A percentile compares a stretch with the other conserved stretches of the same genome.
Evolutionary conservation across 2,888 invertebrate genomes (phyloP).

Genomic region (Clivina fossor): DNA sequence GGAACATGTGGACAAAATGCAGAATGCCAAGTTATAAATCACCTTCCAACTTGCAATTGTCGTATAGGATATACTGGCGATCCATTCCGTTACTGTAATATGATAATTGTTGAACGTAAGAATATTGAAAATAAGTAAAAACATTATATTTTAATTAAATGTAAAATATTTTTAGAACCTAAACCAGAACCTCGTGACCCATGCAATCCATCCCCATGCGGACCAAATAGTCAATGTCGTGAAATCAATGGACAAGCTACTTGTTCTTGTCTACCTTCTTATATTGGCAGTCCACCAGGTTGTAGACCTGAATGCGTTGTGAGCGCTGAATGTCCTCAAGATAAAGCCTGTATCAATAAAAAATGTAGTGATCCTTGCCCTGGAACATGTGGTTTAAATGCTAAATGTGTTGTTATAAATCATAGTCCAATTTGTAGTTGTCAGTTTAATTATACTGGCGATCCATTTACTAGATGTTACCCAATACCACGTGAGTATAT

Average conservation of each 20-base stretch:
- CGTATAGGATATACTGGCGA: conserved; percentile 58
- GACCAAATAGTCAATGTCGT: conserved; percentile 75
- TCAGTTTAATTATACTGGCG: conserved; percentile 60
- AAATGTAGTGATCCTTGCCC: conserved; percentile 73
- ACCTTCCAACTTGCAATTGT: conserved; percentile 55
- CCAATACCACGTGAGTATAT: conserved; percentile 41
- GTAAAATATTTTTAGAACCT: no score
- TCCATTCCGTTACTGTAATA: conserved; percentile 47
- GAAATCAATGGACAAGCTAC: conserved; percentile 68
- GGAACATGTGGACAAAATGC: conserved; percentile 69
- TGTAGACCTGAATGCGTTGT: conserved; percentile 72
- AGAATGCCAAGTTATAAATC: conserved; percentile 57
- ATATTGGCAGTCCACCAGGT: conserved; percentile 65
- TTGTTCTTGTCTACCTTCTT: conserved; percentile 69
- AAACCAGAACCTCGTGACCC: conserved; percentile 55
- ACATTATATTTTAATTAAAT: no score
- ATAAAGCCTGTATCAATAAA: conserved; percentile 65
- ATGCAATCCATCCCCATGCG: conserved; percentile 78
- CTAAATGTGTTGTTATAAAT: conserved; percentile 69
- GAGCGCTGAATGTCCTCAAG: conserved; percentile 67
- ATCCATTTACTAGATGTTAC: conserved; percentile 62
- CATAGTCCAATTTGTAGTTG: conserved; percentile 71
- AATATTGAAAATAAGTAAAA: conserved; percentile 27
- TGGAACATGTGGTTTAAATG: conserved; percentile 70
- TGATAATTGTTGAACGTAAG: conserved; percentile 58